These are phyloP conservation scores for Papilio dardanus DNA, from an alignment of 1,140 invertebrate species.

Conservation along the genomic window DNA sequence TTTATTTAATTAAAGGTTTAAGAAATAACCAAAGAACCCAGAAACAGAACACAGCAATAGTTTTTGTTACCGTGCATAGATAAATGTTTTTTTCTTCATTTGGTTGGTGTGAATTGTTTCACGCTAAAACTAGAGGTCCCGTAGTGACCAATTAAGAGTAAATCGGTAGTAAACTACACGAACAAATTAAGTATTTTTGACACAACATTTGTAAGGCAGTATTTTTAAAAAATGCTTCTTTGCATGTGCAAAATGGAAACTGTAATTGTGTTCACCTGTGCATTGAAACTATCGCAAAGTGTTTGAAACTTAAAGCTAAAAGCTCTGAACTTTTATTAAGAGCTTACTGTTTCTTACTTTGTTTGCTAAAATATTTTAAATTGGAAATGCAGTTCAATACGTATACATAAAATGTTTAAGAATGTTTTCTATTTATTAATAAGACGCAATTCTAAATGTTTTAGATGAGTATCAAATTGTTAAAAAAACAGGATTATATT, in stretches of 20 bases:
- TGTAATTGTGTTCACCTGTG: slow-evolving; percentile 6
- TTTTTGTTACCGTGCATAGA: no score
- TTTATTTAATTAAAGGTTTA: neutral
- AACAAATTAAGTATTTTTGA: no score
- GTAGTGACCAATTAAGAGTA: no score
- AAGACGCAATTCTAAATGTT: no score
- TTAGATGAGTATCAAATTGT: neutral
- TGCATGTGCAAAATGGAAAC: neutral
- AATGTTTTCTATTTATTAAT: no score
- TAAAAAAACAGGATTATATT: neutral
- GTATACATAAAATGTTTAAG: neutral
- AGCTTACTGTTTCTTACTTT: slow-evolving; percentile 18
- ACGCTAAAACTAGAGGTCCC: no score
- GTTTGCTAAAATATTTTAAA: slow-evolving; percentile 11
- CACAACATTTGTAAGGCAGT: no score
- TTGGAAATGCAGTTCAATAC: neutral
- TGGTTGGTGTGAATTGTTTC: no score
- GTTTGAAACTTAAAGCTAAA: neutral
- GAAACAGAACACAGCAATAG: no score
- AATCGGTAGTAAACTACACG: no score
- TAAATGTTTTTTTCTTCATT: no score
- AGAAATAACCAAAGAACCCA: neutral
- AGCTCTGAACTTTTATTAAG: slow-evolving; percentile 6
- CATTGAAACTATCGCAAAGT: neutral
- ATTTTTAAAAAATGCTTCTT: neutral